A percentile compares a stretch with the other conserved stretches of the same genome.
phyloP scores from a whole-genome alignment of 2,888 invertebrate genomes.

The Lordiphosa andalusiaca region DNA sequence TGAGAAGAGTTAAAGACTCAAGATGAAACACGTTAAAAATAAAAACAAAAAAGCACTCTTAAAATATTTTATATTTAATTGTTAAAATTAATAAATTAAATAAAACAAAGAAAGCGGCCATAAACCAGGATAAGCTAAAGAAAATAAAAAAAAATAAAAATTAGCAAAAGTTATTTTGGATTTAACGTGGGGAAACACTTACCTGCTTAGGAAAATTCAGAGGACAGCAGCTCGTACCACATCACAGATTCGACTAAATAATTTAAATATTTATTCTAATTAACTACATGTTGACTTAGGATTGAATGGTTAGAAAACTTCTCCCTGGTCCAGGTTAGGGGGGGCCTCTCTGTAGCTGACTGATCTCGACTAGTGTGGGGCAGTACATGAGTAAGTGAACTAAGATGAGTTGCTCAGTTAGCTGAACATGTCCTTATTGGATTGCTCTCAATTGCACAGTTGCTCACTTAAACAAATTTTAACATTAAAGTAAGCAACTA shows the following conservation, averaged over 20 bases:
- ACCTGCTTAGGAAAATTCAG: neutral
- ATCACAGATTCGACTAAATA: neutral
- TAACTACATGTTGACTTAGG: conserved; percentile 3
- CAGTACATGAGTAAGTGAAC: neutral
- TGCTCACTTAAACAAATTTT: no score
- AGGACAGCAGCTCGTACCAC: neutral
- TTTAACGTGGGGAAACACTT: conserved; percentile 7
- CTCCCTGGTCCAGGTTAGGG: no score
- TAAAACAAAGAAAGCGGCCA: neutral
- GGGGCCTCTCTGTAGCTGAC: no score
- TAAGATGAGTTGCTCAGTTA: neutral
- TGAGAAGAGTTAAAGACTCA: neutral
- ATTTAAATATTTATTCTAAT: conserved; percentile 1
- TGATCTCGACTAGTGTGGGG: no score
- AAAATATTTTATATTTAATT: neutral
- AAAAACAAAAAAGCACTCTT: neutral
- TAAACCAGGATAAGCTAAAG: neutral
- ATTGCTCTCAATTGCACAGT: neutral
- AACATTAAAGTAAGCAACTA: no score
- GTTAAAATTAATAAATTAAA: neutral
- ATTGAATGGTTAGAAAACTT: neutral
- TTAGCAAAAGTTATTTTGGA: neutral
- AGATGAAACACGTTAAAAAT: neutral
- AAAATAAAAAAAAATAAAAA: neutral
- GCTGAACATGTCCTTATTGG: neutral